Base-by-base conservation (phyloP, 2,888 invertebrate species). In the Drosophila tripunctata region DNA sequence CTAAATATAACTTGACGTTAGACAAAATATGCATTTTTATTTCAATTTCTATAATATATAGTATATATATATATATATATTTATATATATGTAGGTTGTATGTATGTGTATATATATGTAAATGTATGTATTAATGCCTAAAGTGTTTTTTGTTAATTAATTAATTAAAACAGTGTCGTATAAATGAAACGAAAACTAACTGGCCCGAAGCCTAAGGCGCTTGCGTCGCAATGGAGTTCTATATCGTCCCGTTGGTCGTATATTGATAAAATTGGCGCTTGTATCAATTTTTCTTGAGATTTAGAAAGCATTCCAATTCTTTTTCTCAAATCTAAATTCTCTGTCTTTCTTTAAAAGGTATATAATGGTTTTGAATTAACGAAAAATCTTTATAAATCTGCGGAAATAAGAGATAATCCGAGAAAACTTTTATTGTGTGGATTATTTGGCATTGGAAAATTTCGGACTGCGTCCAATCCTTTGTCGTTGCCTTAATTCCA, bases 1-100 rank as follows among this genome's bases (percentile, higher is more conserved):
- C 68, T 84, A 71, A 84, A 81, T 78, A 79, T 74, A 76, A 81
- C 82, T 73, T 68, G 78, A 78, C 78, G 84, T 84, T 81, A 81
- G 78, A 84, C 80, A 84, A 81, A 81, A 81, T 81, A 81, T 81
- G 64, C 67, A 60, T 77, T 82, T 73, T 43, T 44, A 58, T 66
- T 65, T 63, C 57, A 63, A 45, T 69, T 72, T 75, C 43, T 70
- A 70, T 70, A 71, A 71, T 66, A 61, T 72, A 62, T 43, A 43
- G 24, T 48, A 31, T 54, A 27, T 55, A 17, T 64, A 44, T 62
- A 22, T 64, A 31, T n/a, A n/a, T n/a, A n/a, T n/a, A 31, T 52
- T 63, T 54, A 8, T 62, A 38, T 71, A 47, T 48, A 45, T 67
- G 56, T 40, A 12, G 19, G 19, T 31, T 31, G 33, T 60, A 45